These are phyloP conservation scores for Desmophyllum pertusum DNA, from an alignment of 92 coral and sea anemone species.

Conservation along the genomic window DNA sequence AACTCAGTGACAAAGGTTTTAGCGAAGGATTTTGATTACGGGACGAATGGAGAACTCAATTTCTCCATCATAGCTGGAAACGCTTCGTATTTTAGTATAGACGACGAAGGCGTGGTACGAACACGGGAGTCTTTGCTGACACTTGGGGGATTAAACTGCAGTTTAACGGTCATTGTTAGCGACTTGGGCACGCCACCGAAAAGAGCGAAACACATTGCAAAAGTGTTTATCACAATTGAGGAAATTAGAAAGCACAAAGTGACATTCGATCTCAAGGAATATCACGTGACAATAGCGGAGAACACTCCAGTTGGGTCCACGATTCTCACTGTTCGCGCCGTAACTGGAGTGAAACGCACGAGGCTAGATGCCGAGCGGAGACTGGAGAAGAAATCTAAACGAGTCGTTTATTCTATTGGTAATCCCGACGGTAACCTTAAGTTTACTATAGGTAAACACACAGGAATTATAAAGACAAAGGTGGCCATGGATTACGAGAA, in stretches of 20 bases:
- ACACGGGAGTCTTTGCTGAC: conserved; percentile 51
- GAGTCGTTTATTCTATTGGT: conserved; percentile 67
- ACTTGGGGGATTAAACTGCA: conserved; percentile 55
- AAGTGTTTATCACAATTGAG: conserved; percentile 55
- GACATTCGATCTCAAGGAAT: conserved; percentile 73
- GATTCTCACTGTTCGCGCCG: conserved; percentile 81
- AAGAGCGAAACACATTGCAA: conserved; percentile 53
- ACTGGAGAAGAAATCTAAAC: conserved; percentile 38
- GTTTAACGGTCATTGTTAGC: conserved; percentile 61
- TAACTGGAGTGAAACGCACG: conserved; percentile 56
- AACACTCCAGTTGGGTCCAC: conserved; percentile 67
- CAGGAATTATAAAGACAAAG: conserved; percentile 62
- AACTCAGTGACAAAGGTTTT: conserved; percentile 70
- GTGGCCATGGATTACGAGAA: conserved; percentile 68
- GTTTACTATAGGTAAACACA: conserved; percentile 64
- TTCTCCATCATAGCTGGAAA: conserved; percentile 67
- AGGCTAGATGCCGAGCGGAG: conserved; percentile 42
- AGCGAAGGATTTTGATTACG: conserved; percentile 75
- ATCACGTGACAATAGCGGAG: conserved; percentile 65
- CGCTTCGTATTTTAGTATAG: conserved; percentile 61
- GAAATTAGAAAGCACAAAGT: conserved; percentile 65
- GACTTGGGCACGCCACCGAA: conserved; percentile 79
- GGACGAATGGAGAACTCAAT: conserved; percentile 61
- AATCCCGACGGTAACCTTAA: conserved; percentile 46
- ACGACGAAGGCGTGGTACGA: conserved; percentile 68